Base-by-base conservation (phyloP, 2,113 vertebrate species). In the Neomonachus schauinslandi region DNA sequence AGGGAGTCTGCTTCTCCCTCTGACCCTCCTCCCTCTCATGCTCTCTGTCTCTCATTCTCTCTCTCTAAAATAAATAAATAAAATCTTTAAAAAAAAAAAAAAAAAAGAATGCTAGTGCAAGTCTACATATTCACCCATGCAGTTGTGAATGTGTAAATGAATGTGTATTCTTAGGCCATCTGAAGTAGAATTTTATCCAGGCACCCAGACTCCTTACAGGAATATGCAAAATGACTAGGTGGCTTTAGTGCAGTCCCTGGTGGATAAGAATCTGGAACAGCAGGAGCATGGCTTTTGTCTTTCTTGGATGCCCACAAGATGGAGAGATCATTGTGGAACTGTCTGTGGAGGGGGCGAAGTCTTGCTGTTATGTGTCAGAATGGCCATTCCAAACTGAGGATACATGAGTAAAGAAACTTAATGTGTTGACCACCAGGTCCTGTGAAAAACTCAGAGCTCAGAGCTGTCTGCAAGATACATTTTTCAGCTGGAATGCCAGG, bases 111-210 rank as follows among this genome's bases (percentile, higher is more conserved):
- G 31, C 26, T 69, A 72, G 2, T 79, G 6, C 21, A 89, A 24
- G 7, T 5, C 7, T 42, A 4, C 14, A 16, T 1, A 8, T 39
- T 22, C 2, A 51, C 0, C 22, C 3, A 5, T 36, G 4, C 7
- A 72, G 15, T 72, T 22, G 26, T 42, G 28, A 61, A 24, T 57
- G 24, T 76, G 12, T 39, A 22, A 81, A 36, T 31, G 33, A 65
- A 28, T 33, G 14, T 63, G 8, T 51, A 1, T 72, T 89, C 22
- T 36, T 77, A 19, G 53, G 14, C 5, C 7, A 21, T n/a, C 22
- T 67, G n/a, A 26, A 84, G 7, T 22, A 2, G 14, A 77, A 57
- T 72, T 94, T 80, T 14, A 67, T 65, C 3, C 4, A 85, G 65
- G 33, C 4, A 28, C 5, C 16, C 14, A 74, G 21, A 26, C 5